A percentile compares a stretch with the other conserved stretches of the same genome.
phyloP scores from a whole-genome alignment of 64 coral and sea anemone species.

The Pocillopora damicornis region DNA sequence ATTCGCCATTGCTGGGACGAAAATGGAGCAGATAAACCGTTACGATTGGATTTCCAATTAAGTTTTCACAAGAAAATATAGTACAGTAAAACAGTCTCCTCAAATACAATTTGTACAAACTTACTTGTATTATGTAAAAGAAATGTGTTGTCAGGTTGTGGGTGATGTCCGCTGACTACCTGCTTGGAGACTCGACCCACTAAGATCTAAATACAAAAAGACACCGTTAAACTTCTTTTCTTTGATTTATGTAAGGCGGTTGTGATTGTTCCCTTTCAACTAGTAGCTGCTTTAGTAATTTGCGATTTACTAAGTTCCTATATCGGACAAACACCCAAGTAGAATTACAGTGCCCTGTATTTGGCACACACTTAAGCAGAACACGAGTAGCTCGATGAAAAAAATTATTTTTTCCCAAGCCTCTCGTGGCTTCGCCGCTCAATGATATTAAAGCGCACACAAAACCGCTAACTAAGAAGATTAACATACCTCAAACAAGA shows the following conservation, averaged over 20 bases:
- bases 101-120: not conserved
- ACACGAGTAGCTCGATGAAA: no score
- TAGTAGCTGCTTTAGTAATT: no score
- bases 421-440: not conserved
- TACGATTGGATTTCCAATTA: not conserved
- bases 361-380: no score
- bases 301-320: no score
- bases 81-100: not conserved
- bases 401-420: not conserved
- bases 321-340: no score
- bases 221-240: not conserved
- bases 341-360: no score
- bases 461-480: not conserved
- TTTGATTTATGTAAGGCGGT: no score
- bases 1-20: slow-evolving; percentile 50
- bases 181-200: slow-evolving; percentile 93
- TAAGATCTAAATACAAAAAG: slow-evolving; percentile 63
- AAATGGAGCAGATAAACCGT: not conserved
- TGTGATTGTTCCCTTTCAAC: no score
- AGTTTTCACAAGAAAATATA: no score
- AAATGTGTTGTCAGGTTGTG: slow-evolving; percentile 70
- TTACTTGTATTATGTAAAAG: slow-evolving; percentile 87
- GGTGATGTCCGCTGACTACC: slow-evolving; percentile 84
- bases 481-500: slow-evolving; percentile 71
- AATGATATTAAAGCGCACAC: no score